phyloP scores from a whole-genome alignment of 2,888 invertebrate genomes.

The Clitarchus hookeri region DNA sequence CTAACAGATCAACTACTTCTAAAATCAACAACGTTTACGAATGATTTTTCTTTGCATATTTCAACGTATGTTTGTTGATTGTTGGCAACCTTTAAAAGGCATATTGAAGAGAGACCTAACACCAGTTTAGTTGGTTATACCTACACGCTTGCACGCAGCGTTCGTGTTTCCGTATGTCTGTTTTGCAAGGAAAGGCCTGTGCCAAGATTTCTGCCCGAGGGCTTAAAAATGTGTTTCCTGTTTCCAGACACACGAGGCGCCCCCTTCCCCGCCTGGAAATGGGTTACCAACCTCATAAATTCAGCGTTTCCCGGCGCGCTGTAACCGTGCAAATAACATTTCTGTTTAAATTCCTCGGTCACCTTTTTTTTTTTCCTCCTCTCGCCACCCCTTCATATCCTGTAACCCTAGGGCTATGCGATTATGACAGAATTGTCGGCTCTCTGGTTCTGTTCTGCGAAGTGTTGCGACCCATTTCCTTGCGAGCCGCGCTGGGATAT shows the following conservation, averaged over 20 bases:
- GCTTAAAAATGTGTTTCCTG: constrained; percentile 2
- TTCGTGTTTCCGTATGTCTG: neutral
- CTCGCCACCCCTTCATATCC: constrained; percentile 15
- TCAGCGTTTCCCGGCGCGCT: constrained; percentile 20
- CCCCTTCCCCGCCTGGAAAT: neutral
- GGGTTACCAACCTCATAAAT: constrained; percentile 24
- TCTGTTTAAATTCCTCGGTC: constrained; percentile 15
- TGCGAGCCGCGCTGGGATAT: constrained; percentile 9
- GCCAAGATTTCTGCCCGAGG: neutral
- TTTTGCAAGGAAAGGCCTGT: neutral
- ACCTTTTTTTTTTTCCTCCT: neutral
- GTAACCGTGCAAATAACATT: constrained; percentile 20
- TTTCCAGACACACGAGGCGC: neutral
- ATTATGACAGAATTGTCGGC: constrained; percentile 3
- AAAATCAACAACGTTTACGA: too few relatives aligned
- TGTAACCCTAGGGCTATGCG: neutral
- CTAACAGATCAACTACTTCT: too few relatives aligned
- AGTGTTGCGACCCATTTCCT: neutral
- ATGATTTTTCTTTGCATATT: too few relatives aligned
- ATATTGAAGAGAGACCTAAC: too few relatives aligned
- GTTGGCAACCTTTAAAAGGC: too few relatives aligned
- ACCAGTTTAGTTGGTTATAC: too few relatives aligned
- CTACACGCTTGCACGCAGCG: too few relatives aligned
- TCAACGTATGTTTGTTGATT: too few relatives aligned
- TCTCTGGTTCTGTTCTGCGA: neutral